Percentiles rank a stretch among this genome's conserved stretches.
phyloP scores from a whole-genome alignment of 2,888 invertebrate species.

The Candidula unifasciata region DNA sequence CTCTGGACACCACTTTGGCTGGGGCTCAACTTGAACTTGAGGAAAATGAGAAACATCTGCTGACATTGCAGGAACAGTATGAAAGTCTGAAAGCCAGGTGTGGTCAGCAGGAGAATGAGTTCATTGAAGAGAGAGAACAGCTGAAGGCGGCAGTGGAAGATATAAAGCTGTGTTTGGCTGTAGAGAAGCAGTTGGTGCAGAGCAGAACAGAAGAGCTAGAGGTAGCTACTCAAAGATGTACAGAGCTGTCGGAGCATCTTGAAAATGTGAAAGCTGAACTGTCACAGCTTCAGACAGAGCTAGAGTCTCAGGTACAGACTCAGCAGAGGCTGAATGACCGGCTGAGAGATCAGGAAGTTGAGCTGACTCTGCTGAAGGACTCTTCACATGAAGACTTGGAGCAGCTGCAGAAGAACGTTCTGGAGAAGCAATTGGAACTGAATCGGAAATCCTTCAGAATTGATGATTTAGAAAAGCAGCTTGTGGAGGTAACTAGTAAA shows the following conservation, averaged over 20 bases:
- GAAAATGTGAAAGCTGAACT: slow-evolving; percentile 4
- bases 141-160: neutral
- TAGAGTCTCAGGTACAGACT: neutral
- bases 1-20: slow-evolving; percentile 8
- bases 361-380: slow-evolving; percentile 51
- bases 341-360: neutral
- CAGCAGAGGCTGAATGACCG: neutral
- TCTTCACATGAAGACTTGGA: slow-evolving; percentile 39
- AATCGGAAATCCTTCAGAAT: slow-evolving; percentile 53
- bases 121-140: neutral
- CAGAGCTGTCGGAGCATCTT: slow-evolving; percentile 18
- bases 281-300: neutral
- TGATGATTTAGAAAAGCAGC: slow-evolving; percentile 9
- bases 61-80: neutral
- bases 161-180: neutral
- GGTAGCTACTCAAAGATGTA: neutral
- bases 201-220: slow-evolving; percentile 7
- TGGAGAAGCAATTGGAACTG: slow-evolving; percentile 46
- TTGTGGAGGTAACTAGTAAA: slow-evolving; percentile 7
- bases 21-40: neutral
- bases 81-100: neutral
- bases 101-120: neutral
- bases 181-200: neutral
- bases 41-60: neutral
- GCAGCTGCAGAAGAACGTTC: neutral